Conservation (phyloP, 2,797 vertebrate species). For the Parauchenoglanis punctatus region DNA sequence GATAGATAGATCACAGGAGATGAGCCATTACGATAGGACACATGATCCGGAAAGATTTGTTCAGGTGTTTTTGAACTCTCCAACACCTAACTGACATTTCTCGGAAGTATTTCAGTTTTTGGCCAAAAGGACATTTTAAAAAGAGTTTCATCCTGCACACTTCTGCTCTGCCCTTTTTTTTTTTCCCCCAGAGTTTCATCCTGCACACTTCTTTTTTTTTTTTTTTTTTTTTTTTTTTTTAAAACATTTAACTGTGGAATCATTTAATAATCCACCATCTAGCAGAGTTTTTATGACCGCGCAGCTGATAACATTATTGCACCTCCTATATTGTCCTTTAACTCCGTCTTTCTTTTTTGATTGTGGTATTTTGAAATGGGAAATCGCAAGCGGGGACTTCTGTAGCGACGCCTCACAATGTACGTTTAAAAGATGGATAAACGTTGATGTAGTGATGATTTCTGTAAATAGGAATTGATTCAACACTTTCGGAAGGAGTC, state of each 20-base stretch:
- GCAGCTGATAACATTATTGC: too few relatives aligned
- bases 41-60: not conserved
- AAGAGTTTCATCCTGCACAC: too few relatives aligned
- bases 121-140: too few relatives aligned
- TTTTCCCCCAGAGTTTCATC: too few relatives aligned
- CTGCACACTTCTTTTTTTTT: too few relatives aligned
- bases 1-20: not conserved
- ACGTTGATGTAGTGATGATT: not conserved
- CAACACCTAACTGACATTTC: not conserved
- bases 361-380: not conserved
- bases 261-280: too few relatives aligned
- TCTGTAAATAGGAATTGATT: not conserved
- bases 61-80: not conserved
- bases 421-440: not conserved
- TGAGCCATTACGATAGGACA: not conserved
- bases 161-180: too few relatives aligned
- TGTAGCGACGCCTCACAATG: too few relatives aligned
- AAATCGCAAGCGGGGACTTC: not conserved
- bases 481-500: not conserved
- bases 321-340: not conserved
- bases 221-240: too few relatives aligned
- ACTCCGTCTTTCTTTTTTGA: not conserved
- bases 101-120: not conserved
- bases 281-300: too few relatives aligned
- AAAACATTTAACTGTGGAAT: too few relatives aligned